phyloP scores from a whole-genome alignment of 2,888 invertebrate species.

The Pseudeuparius sepicola region DNA sequence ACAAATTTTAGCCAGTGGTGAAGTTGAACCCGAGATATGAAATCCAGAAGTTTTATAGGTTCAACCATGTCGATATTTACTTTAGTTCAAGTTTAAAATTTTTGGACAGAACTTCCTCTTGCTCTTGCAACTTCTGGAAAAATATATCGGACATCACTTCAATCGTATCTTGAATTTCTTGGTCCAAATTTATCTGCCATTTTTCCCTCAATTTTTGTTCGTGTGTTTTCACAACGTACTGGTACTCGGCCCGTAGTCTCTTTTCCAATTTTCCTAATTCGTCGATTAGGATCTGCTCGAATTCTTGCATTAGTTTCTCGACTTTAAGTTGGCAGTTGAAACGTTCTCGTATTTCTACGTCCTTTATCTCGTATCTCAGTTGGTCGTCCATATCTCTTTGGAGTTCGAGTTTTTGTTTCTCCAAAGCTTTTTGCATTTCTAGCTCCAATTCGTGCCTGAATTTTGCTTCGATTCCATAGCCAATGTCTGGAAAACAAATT shows the following conservation, averaged over 20 bases:
- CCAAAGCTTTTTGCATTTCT: constrained; percentile 30
- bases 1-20: no score
- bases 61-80: no score
- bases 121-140: constrained; percentile 26
- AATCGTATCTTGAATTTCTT: constrained; percentile 28
- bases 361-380: constrained; percentile 24
- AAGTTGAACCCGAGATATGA: no score
- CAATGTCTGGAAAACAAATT: constrained; percentile 30
- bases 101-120: constrained; percentile 27
- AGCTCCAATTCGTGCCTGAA: constrained; percentile 30
- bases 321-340: constrained; percentile 21
- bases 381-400: constrained; percentile 20
- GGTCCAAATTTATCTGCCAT: constrained; percentile 27
- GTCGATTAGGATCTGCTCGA: constrained; percentile 19
- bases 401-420: constrained; percentile 27
- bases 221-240: constrained; percentile 16
- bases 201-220: constrained; percentile 15
- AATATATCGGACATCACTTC: constrained; percentile 28
- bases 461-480: constrained; percentile 31
- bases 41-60: no score
- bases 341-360: constrained; percentile 23
- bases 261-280: constrained; percentile 21
- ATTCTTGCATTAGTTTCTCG: constrained; percentile 19
- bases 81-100: constrained; percentile 28
- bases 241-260: constrained; percentile 21